Evolutionary conservation across 2,797 vertebrate species (phyloP).

Genomic region (Peromyscus nudipes): DNA sequence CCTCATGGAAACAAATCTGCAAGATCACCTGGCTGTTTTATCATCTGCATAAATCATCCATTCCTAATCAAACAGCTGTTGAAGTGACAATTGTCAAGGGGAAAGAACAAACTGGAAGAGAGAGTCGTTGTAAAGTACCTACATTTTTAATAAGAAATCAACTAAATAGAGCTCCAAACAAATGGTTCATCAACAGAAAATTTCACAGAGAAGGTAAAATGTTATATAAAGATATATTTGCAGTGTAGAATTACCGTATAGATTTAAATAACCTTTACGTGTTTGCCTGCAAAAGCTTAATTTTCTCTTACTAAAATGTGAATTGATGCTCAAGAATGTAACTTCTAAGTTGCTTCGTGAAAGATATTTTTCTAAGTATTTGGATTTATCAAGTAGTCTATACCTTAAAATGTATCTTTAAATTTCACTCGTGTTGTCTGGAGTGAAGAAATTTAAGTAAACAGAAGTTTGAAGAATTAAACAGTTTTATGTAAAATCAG

Average conservation of each 20-base stretch:
- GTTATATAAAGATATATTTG: background rate
- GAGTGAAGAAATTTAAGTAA: constrained; percentile 35
- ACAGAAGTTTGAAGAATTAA: constrained; percentile 44
- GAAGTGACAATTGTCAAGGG: constrained; percentile 5
- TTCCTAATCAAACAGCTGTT: constrained; percentile 36
- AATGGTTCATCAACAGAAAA: background rate
- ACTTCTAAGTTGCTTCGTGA: constrained; percentile 48
- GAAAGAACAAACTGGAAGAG: constrained; percentile 15
- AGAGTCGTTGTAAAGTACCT: constrained; percentile 8
- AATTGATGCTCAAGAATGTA: background rate
- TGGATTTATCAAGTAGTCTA: constrained; percentile 20
- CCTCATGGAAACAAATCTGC: background rate
- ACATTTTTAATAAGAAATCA: constrained; percentile 18
- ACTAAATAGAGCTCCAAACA: constrained; percentile 52
- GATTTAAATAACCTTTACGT: background rate
- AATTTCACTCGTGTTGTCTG: background rate
- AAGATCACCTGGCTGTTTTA: constrained; percentile 18
- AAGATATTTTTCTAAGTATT: background rate
- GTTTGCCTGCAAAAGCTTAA: background rate
- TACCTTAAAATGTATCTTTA: constrained; percentile 52
- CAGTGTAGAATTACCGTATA: background rate
- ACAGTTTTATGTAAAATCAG: constrained; percentile 16
- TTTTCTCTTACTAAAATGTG: constrained; percentile 36
- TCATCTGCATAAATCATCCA: background rate
- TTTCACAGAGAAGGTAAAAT: background rate